Evolutionary conservation across 2,888 invertebrate genomes (phyloP).

Genomic region (Spialia ferax): DNA sequence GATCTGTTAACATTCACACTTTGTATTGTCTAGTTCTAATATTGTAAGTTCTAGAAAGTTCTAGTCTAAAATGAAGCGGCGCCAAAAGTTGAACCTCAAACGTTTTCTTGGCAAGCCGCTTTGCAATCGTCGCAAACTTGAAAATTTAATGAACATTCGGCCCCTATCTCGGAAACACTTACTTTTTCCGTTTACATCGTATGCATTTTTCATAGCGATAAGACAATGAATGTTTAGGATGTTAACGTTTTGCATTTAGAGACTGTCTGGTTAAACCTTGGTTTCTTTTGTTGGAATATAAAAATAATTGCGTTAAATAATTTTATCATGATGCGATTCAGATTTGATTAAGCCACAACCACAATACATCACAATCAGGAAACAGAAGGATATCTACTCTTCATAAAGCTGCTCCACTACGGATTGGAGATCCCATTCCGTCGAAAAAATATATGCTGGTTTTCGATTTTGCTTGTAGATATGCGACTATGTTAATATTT

Average conservation of each 20-base stretch:
- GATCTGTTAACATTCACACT: not conserved
- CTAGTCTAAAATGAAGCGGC: constrained; percentile 3
- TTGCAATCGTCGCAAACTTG: constrained; percentile 69
- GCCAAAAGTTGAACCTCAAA: constrained; percentile 46
- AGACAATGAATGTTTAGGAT: constrained; percentile 32
- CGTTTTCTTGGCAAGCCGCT: constrained; percentile 65
- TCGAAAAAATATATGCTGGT: no score
- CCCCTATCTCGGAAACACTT: constrained; percentile 46
- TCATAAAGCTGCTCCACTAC: no score
- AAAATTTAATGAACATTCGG: constrained; percentile 72
- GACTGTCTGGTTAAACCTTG: not conserved
- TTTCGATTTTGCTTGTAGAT: no score
- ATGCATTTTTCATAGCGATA: constrained; percentile 42
- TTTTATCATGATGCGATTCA: no score
- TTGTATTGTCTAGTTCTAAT: not conserved
- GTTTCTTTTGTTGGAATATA: no score
- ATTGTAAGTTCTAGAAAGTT: no score
- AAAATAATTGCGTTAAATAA: no score
- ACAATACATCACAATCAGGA: no score
- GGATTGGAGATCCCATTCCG: no score
- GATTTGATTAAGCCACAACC: no score
- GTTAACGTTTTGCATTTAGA: constrained; percentile 21
- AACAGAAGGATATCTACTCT: no score
- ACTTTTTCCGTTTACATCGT: constrained; percentile 45
- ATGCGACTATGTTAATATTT: no score